Percentiles rank a stretch among this genome's conserved stretches.
These are phyloP conservation scores for Thalpophila matura DNA, from an alignment of 2,888 invertebrate species.

Conservation along the genomic window DNA sequence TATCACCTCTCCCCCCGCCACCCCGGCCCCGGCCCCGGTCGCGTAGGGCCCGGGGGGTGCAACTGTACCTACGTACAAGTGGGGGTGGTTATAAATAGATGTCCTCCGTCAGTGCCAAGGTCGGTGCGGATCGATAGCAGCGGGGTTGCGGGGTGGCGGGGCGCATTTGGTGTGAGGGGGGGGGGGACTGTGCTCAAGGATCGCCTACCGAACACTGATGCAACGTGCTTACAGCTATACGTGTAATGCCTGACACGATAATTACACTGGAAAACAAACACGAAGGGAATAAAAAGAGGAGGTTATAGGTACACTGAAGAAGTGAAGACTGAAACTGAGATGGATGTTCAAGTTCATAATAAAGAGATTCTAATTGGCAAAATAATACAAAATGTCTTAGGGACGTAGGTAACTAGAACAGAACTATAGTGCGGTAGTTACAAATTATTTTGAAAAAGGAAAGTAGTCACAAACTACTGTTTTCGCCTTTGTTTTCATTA, in stretches of 20 bases:
- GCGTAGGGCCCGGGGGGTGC: conserved; percentile 12
- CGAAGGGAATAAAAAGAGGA: too few species aligned
- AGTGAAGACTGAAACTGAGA: too few species aligned
- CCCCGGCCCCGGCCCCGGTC: neutral
- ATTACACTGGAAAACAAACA: too few species aligned
- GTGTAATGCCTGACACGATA: neutral
- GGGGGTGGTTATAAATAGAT: conserved; percentile 75
- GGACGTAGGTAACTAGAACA: too few species aligned
- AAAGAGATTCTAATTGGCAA: too few species aligned
- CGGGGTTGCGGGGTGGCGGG: neutral
- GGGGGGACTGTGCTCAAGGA: neutral
- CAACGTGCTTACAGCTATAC: neutral
- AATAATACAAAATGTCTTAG: too few species aligned
- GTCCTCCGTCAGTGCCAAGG: conserved; percentile 85
- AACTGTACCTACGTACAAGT: conserved; percentile 28
- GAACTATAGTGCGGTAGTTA: too few species aligned
- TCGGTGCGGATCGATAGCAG: conserved; percentile 73
- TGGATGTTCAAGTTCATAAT: too few species aligned
- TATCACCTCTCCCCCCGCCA: neutral
- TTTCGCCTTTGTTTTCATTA: too few species aligned
- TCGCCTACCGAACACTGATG: neutral
- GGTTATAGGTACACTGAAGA: too few species aligned
- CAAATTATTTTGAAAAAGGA: too few species aligned
- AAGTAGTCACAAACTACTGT: too few species aligned
- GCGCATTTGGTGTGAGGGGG: neutral